Evolutionary conservation across 2,888 invertebrate genomes (phyloP).

Genomic region (Nemotelus pantherinus): DNA sequence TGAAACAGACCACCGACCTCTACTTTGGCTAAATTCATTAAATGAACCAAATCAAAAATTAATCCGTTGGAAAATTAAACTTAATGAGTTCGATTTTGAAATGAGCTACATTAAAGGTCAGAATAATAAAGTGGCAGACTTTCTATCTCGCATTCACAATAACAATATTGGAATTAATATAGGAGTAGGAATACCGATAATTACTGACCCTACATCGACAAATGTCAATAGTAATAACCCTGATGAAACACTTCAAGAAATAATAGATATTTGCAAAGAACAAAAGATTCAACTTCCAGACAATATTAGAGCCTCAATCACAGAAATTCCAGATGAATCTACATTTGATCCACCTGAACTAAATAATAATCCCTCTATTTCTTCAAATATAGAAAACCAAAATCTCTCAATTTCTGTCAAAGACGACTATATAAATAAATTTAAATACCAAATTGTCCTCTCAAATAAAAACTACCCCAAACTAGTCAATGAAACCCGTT

Average conservation of each 20-base stretch:
- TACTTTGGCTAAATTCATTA: slow-evolving; percentile 17
- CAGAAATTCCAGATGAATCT: not conserved
- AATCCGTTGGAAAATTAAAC: slow-evolving; percentile 20
- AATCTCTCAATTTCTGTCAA: slow-evolving; percentile 1
- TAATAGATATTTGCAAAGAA: slow-evolving; percentile 20
- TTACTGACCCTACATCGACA: not conserved
- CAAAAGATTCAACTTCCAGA: slow-evolving; percentile 1
- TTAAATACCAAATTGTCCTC: slow-evolving; percentile 3
- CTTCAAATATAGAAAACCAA: not conserved
- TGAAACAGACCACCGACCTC: slow-evolving; percentile 9
- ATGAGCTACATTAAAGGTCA: slow-evolving; percentile 1
- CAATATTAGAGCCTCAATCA: not conserved
- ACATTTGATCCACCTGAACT: not conserved
- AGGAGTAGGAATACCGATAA: not conserved
- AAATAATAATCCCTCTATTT: not conserved
- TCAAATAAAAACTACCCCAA: not conserved
- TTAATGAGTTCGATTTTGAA: slow-evolving; percentile 1
- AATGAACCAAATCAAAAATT: slow-evolving; percentile 22
- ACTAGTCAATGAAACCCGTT: not conserved
- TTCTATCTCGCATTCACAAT: not conserved
- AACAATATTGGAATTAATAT: not conserved
- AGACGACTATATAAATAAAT: slow-evolving; percentile 13
- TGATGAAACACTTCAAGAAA: slow-evolving; percentile 18
- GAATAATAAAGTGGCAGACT: slow-evolving; percentile 14
- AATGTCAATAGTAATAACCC: not conserved